Conservation (phyloP, 1,140 invertebrate genomes). For the Drosophila tristis region DNA sequence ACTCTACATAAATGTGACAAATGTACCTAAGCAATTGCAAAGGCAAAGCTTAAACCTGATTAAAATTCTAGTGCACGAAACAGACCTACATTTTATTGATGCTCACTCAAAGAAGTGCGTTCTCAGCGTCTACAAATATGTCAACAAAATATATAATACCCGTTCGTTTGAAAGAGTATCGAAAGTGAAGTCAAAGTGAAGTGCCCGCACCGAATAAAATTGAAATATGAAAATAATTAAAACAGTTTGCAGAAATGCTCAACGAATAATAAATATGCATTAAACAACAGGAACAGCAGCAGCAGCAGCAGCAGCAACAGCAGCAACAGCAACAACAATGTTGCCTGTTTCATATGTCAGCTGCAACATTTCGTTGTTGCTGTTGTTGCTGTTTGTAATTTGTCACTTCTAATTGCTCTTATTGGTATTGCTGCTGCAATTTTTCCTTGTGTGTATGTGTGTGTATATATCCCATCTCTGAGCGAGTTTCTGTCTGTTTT, state of each 20-base stretch:
- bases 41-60: too few relatives aligned
- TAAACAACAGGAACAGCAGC: conserved; percentile 1
- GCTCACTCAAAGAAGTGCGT: too few relatives aligned
- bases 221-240: conserved; percentile 67
- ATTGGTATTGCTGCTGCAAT: conserved; percentile 38
- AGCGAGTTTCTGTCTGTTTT: not conserved
- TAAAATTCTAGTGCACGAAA: too few relatives aligned
- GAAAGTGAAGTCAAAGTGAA: conserved; percentile 2
- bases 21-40: too few relatives aligned
- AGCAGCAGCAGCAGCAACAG: conserved; percentile 1
- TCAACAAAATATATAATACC: too few relatives aligned
- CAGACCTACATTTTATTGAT: too few relatives aligned
- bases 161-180: not conserved
- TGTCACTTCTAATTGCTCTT: conserved; percentile 70
- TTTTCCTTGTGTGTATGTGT: conserved; percentile 13
- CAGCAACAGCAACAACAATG: conserved; percentile 1
- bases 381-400: conserved; percentile 53
- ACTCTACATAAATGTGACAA: too few relatives aligned
- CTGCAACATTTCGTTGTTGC: conserved; percentile 17
- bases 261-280: conserved; percentile 49
- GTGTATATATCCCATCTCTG: not conserved
- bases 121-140: too few relatives aligned
- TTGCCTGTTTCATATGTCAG: conserved; percentile 32
- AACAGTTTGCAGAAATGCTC: conserved; percentile 39
- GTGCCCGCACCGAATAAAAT: conserved; percentile 20